These are phyloP conservation scores for Eucidaris tribuloides DNA, from an alignment of 35 echinoderm and acorn worm species.

Conservation along the genomic window DNA sequence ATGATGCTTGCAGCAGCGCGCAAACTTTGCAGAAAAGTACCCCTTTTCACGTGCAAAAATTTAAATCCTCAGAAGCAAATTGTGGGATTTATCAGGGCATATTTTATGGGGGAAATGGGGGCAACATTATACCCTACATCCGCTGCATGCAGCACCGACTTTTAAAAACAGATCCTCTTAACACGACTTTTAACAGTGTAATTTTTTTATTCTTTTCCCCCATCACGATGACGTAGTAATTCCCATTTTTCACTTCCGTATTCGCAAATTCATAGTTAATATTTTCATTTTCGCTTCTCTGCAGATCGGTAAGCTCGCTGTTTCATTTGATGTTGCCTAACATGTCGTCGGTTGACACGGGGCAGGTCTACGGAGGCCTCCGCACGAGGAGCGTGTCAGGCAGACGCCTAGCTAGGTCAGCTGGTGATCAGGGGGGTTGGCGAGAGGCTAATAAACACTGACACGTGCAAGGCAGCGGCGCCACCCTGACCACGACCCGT, in stretches of 20 bases:
- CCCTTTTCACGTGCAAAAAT: too few species aligned
- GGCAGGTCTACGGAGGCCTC: not conserved
- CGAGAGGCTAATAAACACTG: not conserved
- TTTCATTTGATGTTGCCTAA: not conserved
- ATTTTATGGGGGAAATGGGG: too few species aligned
- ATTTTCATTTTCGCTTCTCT: not conserved
- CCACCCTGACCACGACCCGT: not conserved
- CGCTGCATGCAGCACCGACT: too few species aligned
- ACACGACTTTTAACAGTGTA: too few species aligned
- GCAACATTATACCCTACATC: too few species aligned
- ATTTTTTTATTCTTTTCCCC: not conserved
- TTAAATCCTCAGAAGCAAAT: too few species aligned
- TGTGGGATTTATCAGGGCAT: too few species aligned
- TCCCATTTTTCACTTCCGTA: not conserved
- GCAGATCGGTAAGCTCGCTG: not conserved
- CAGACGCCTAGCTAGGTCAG: not conserved
- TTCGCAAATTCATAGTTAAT: not conserved
- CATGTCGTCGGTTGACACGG: not conserved
- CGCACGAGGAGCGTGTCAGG: constrained; percentile 10
- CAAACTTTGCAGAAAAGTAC: too few species aligned
- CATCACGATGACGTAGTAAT: not conserved
- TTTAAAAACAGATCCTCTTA: too few species aligned
- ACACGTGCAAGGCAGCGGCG: constrained; percentile 12
- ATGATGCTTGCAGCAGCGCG: too few species aligned
- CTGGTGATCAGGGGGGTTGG: not conserved